These are phyloP conservation scores for Ephydatia muelleri DNA, from an alignment of 37 sponge, comb jelly and placozoan genomes.

Conservation along the genomic window DNA sequence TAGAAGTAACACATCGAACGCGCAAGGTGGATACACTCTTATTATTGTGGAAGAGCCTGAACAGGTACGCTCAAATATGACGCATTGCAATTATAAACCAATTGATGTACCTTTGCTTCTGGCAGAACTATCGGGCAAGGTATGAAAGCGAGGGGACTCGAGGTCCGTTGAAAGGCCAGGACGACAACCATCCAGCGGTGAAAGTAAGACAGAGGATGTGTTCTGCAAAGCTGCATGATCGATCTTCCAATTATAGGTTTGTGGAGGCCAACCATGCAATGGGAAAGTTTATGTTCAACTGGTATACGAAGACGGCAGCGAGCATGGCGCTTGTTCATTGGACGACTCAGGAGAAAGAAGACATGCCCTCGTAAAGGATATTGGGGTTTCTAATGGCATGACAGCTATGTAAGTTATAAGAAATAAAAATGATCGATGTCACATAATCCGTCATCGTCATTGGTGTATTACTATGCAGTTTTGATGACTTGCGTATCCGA, in stretches of 20 bases:
- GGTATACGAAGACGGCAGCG: slow-evolving; percentile 52
- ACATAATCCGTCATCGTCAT: neutral
- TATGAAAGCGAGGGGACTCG: slow-evolving; percentile 79
- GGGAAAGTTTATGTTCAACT: slow-evolving; percentile 51
- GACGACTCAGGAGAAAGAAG: slow-evolving; percentile 36
- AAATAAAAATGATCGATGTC: neutral
- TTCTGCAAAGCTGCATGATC: neutral
- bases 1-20: neutral
- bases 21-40: slow-evolving; percentile 13
- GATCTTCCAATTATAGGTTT: neutral
- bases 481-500: slow-evolving; percentile 77
- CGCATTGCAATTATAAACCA: neutral
- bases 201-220: slow-evolving; percentile 29
- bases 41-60: slow-evolving; percentile 73
- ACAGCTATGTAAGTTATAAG: slow-evolving; percentile 47
- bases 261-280: neutral
- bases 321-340: slow-evolving; percentile 40
- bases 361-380: slow-evolving; percentile 45
- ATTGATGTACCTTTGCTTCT: neutral
- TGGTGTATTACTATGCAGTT: slow-evolving; percentile 45
- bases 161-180: slow-evolving; percentile 75
- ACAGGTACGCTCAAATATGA: slow-evolving; percentile 32
- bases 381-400: slow-evolving; percentile 27
- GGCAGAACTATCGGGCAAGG: slow-evolving; percentile 78
- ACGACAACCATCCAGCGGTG: slow-evolving; percentile 66